Percentiles rank a stretch among this genome's conserved stretches.
Conservation (phyloP, 2,797 vertebrate genomes). For the Rhinophrynus dorsalis region DNA sequence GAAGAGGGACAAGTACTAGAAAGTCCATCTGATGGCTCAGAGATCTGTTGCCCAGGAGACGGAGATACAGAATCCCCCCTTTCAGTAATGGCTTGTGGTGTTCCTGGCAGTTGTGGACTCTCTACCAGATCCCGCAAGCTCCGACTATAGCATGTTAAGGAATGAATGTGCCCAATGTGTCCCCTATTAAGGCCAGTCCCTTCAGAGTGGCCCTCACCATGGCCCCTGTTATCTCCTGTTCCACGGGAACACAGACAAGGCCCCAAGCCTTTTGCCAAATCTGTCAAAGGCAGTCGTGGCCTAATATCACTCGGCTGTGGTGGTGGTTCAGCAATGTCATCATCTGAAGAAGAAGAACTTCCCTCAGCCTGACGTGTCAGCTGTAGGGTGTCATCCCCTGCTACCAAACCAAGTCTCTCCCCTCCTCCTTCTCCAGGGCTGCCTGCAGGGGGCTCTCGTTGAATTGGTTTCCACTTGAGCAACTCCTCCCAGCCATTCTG, state of each 20-base stretch:
- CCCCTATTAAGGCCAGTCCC: constrained; percentile 32
- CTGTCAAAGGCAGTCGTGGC: constrained; percentile 36
- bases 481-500: constrained; percentile 71
- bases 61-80: constrained; percentile 11
- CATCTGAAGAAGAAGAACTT: constrained; percentile 60
- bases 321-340: constrained; percentile 37
- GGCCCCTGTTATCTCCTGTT: constrained; percentile 34
- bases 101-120: constrained; percentile 28
- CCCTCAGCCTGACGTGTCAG: constrained; percentile 42
- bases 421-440: constrained; percentile 47
- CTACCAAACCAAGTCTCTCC: constrained; percentile 45
- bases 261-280: constrained; percentile 33
- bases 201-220: constrained; percentile 37
- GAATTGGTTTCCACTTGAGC: constrained; percentile 71
- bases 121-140: constrained; percentile 37
- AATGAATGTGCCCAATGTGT: constrained; percentile 34
- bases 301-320: constrained; percentile 38
- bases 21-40: constrained; percentile 14
- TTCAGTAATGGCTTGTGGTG: constrained; percentile 17
- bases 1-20: constrained; percentile 7
- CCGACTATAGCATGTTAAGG: constrained; percentile 38
- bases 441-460: constrained; percentile 47
- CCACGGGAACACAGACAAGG: constrained; percentile 45
- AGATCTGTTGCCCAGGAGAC: constrained; percentile 21
- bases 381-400: constrained; percentile 50